Percentiles rank a stretch among this genome's conserved stretches.
Evolutionary conservation across 1,140 invertebrate genomes (phyloP).

Genomic region (Drosophila ambigua): DNA sequence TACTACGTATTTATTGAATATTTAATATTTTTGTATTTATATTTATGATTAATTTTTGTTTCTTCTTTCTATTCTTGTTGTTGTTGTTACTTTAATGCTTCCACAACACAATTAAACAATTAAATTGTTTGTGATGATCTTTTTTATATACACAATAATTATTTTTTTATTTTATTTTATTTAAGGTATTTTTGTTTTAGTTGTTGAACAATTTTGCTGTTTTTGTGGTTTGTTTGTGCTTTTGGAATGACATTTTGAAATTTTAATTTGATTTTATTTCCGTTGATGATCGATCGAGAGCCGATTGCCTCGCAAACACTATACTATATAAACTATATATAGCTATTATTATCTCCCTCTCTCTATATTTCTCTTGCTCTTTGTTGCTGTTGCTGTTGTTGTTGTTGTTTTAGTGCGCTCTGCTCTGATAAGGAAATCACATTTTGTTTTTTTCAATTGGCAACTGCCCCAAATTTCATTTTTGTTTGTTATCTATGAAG

Average conservation of each 20-base stretch:
- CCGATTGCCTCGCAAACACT: conserved; percentile 3
- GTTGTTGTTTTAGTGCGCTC: conserved; percentile 8
- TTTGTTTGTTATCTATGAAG: conserved; percentile 59
- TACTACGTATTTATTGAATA: conserved; percentile 73
- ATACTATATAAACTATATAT: no score
- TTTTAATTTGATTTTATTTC: conserved; percentile 35
- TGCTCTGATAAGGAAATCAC: conserved; percentile 72
- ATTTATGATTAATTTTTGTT: conserved; percentile 55
- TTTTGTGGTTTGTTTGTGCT: conserved; percentile 39
- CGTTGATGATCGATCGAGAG: conserved; percentile 30
- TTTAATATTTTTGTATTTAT: conserved; percentile 30
- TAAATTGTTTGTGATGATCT: conserved; percentile 66
- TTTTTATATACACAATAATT: conserved; percentile 45
- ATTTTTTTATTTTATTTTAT: conserved; percentile 28
- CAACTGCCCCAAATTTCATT: conserved; percentile 79
- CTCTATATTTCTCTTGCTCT: conserved; percentile 18
- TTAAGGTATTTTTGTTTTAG: conserved; percentile 28
- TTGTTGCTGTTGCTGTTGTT: conserved; percentile 18
- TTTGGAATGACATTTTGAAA: conserved; percentile 68
- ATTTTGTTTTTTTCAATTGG: conserved; percentile 72
- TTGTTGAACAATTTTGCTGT: conserved; percentile 56
- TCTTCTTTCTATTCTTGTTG: conserved; percentile 6
- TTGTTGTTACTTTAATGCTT: conserved; percentile 10
- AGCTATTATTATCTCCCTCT: conserved; percentile 15
- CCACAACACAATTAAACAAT: conserved; percentile 72